A percentile compares a stretch with the other conserved stretches of the same genome.
Evolutionary conservation across 1,140 invertebrate species (phyloP).

Genomic region (Caerostris extrusa): DNA sequence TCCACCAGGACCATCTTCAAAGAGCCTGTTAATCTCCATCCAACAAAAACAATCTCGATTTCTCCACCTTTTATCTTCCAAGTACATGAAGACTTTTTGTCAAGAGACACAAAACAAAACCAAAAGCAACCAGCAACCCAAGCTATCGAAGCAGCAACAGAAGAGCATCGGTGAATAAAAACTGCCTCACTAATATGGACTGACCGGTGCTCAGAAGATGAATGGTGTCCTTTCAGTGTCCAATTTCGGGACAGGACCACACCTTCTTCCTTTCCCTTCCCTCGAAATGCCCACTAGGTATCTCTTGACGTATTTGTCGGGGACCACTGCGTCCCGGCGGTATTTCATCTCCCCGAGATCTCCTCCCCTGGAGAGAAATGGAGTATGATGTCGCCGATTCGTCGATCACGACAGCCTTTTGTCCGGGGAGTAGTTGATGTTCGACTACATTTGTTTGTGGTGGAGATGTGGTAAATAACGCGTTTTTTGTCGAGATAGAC

Average conservation of each 20-base stretch:
- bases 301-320: constrained; percentile 52
- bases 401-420: not conserved
- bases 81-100: not conserved
- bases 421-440: constrained; percentile 20
- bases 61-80: not conserved
- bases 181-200: constrained; percentile 21
- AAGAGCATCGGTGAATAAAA: not conserved
- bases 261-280: constrained; percentile 45
- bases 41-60: not conserved
- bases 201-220: constrained; percentile 36
- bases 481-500: too few species aligned
- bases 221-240: constrained; percentile 48
- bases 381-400: not conserved
- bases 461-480: constrained; percentile 12
- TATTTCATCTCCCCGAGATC: constrained; percentile 39
- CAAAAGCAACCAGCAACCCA: not conserved
- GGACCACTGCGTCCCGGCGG: not conserved
- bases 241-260: constrained; percentile 47
- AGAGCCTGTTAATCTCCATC: too few species aligned
- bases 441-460: not conserved
- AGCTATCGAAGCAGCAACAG: not conserved
- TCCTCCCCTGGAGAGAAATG: not conserved
- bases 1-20: too few species aligned
- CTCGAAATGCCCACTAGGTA: constrained; percentile 18
- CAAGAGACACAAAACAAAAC: not conserved